Evolutionary conservation across 2,113 vertebrate species (phyloP).

Genomic region (Lepus americanus): DNA sequence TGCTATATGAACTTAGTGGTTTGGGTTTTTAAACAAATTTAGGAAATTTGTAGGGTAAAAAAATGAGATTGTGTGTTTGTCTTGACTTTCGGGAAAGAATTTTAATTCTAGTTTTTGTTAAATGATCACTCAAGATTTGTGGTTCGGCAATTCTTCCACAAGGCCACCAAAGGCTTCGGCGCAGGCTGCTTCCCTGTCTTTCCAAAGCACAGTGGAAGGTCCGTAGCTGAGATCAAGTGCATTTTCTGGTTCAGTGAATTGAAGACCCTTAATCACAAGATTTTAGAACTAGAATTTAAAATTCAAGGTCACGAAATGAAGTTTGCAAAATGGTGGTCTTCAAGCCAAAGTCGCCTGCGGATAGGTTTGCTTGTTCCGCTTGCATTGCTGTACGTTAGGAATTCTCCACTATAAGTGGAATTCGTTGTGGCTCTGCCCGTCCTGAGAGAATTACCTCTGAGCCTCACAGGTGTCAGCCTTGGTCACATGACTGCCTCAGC

Average conservation of each 20-base stretch:
- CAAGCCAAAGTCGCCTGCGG: neutral
- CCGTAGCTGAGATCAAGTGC: neutral
- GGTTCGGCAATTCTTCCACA: neutral
- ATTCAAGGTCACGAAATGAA: neutral
- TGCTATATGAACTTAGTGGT: neutral
- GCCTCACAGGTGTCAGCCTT: neutral
- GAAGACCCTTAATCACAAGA: neutral
- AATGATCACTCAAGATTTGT: conserved; percentile 16
- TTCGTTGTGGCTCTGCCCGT: neutral
- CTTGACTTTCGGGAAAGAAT: neutral
- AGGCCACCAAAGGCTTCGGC: neutral
- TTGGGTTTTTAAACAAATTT: neutral
- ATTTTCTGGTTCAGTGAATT: neutral
- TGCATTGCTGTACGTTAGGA: neutral
- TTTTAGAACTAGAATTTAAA: conserved; percentile 31
- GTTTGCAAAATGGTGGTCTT: neutral
- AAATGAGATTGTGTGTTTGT: neutral
- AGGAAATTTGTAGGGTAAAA: neutral
- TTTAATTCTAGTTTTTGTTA: conserved; percentile 46
- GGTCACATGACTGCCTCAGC: neutral
- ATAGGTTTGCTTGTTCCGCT: neutral
- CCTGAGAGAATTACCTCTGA: neutral
- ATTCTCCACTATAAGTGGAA: neutral
- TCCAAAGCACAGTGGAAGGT: neutral
- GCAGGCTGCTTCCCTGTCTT: neutral